These are phyloP conservation scores for Gavia stellata DNA, from an alignment of 2,113 vertebrate genomes.

Conservation along the genomic window DNA sequence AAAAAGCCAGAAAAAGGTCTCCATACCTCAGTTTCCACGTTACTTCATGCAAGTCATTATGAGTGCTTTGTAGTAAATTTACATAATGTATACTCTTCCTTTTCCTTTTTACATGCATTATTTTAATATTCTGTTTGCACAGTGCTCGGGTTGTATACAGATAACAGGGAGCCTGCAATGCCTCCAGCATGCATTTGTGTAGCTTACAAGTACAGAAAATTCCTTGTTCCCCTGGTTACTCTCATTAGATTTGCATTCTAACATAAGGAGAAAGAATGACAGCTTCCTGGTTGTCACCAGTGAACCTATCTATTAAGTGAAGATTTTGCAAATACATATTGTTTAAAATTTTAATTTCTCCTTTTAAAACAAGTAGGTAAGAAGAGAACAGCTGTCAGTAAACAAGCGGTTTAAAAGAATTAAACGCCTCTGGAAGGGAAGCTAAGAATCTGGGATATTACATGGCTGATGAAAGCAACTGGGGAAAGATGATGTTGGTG, in stretches of 20 bases:
- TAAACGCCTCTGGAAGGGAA: not conserved
- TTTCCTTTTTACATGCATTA: not conserved
- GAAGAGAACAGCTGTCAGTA: not conserved
- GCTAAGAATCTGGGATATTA: not conserved
- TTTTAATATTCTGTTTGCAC: not conserved
- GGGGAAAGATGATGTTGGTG: not conserved
- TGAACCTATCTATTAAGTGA: not conserved
- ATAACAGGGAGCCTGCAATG: not conserved
- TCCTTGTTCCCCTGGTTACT: not conserved
- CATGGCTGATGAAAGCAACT: not conserved
- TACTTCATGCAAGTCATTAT: not conserved
- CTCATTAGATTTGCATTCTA: not conserved
- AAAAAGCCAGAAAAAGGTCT: not conserved
- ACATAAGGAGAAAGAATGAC: not conserved
- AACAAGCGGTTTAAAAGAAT: not conserved
- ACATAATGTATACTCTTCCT: not conserved
- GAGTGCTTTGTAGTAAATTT: not conserved
- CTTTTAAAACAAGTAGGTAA: not conserved
- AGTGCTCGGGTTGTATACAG: not conserved
- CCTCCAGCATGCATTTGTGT: not conserved
- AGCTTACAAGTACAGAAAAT: not conserved
- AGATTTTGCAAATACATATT: not conserved
- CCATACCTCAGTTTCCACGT: not conserved
- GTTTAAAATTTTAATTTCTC: not conserved
- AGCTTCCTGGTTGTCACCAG: not conserved